These are phyloP conservation scores for Eupsittula cactorum DNA, from an alignment of 2,113 vertebrate genomes.

Conservation along the genomic window DNA sequence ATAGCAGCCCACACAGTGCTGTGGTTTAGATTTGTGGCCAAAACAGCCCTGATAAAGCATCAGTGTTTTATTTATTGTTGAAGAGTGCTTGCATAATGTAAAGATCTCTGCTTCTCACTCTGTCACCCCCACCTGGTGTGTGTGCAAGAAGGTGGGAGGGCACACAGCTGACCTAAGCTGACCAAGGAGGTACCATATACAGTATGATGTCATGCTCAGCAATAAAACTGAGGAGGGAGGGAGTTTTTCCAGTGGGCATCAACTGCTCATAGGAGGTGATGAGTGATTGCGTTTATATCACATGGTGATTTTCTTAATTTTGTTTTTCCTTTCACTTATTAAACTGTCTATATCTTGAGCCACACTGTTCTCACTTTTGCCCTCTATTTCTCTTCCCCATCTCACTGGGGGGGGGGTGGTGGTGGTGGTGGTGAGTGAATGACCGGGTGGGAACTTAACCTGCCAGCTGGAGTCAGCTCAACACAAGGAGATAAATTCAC, in stretches of 20 bases:
- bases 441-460: neutral
- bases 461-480: neutral
- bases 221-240: neutral
- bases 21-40: neutral
- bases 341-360: neutral
- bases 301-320: rapidly evolving
- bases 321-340: neutral
- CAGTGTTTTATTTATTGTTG: neutral
- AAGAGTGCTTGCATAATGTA: neutral
- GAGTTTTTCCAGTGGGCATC: neutral
- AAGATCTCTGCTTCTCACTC: neutral
- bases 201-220: neutral
- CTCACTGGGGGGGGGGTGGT: too few relatives aligned
- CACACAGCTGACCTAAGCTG: neutral
- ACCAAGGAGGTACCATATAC: neutral
- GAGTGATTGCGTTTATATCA: neutral
- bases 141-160: neutral
- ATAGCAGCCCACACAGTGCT: neutral
- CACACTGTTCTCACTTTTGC: neutral
- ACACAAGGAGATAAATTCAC: neutral
- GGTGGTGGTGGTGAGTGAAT: neutral
- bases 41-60: neutral
- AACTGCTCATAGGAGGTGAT: neutral
- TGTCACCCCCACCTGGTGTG: rapidly evolving
- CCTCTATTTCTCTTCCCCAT: neutral